A percentile compares a stretch with the other conserved stretches of the same genome.
Conservation (phyloP, 2,113 vertebrate species). For the Centropus bengalensis region DNA sequence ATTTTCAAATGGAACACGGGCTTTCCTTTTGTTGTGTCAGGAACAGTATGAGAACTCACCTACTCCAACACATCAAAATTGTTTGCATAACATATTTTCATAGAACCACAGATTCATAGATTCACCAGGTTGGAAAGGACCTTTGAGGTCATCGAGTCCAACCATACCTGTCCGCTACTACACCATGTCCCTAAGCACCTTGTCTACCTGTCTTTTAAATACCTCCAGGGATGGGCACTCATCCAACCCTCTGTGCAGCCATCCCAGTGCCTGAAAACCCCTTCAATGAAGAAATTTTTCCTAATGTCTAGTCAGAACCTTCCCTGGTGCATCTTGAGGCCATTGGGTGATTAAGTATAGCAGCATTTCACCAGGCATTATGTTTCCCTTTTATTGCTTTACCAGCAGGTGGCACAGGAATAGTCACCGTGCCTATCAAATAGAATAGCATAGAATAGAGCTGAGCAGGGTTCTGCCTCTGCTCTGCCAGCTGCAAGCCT, state of each 20-base stretch:
- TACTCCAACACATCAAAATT: background rate
- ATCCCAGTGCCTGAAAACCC: too few relatives aligned
- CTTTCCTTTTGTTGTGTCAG: background rate
- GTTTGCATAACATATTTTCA: background rate
- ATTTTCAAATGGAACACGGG: rapidly evolving
- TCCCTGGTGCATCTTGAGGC: too few relatives aligned
- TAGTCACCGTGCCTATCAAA: background rate
- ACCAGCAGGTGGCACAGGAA: background rate
- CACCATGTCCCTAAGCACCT: too few relatives aligned
- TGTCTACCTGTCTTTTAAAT: too few relatives aligned
- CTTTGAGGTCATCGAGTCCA: too few relatives aligned
- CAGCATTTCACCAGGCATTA: background rate
- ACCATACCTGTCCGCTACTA: too few relatives aligned
- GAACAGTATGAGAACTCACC: background rate
- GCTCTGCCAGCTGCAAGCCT: background rate
- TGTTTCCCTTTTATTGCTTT: background rate
- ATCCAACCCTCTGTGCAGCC: too few relatives aligned
- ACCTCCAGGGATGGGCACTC: too few relatives aligned
- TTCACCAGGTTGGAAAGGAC: too few relatives aligned
- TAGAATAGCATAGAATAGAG: background rate
- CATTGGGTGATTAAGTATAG: background rate
- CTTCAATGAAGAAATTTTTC: too few relatives aligned
- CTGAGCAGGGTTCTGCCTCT: background rate
- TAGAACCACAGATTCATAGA: background rate
- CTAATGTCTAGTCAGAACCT: too few relatives aligned